Percentiles rank a stretch among this genome's conserved stretches.
Evolutionary conservation across 2,113 vertebrate species (phyloP).

Genomic region (Lipophrys pholis): DNA sequence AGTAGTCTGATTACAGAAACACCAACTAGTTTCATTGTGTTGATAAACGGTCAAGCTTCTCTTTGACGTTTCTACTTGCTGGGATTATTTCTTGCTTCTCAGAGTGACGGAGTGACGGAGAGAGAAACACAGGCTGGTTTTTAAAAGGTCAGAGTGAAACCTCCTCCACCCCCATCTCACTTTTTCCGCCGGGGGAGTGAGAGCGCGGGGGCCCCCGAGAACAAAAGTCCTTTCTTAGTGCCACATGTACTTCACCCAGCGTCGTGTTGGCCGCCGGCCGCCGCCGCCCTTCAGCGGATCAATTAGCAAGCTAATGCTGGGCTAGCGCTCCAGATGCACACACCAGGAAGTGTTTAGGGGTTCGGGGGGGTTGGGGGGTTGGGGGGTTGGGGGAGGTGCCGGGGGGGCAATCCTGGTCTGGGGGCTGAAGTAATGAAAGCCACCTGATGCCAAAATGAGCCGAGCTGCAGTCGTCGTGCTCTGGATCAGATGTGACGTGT

Average conservation of each 20-base stretch:
- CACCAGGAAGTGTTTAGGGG: constrained; percentile 67
- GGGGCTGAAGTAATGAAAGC: constrained; percentile 59
- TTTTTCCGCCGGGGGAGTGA: constrained; percentile 74
- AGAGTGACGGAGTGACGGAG: constrained; percentile 28
- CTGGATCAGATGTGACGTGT: constrained; percentile 43
- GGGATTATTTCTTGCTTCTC: constrained; percentile 67
- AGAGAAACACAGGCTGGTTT: constrained; percentile 55
- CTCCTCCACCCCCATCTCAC: constrained; percentile 57
- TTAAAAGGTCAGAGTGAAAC: constrained; percentile 54
- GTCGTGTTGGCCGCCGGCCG: constrained; percentile 49
- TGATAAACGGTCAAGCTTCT: too few species aligned
- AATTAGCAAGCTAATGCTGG: constrained; percentile 62
- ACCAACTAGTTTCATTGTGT: too few species aligned
- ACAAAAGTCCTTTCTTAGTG: constrained; percentile 82
- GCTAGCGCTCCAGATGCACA: constrained; percentile 56
- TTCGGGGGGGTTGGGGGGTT: constrained; percentile 2
- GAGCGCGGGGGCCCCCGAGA: constrained; percentile 65
- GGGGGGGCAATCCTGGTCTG: constrained; percentile 43
- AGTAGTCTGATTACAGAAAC: too few species aligned
- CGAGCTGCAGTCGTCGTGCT: constrained; percentile 27
- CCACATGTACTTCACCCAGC: constrained; percentile 61
- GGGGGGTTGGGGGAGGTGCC: not conserved
- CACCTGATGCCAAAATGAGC: constrained; percentile 30
- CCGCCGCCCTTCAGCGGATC: constrained; percentile 62
- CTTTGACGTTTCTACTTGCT: constrained; percentile 46